Conservation (phyloP, 2,888 invertebrate species). For the Operophtera brumata region DNA sequence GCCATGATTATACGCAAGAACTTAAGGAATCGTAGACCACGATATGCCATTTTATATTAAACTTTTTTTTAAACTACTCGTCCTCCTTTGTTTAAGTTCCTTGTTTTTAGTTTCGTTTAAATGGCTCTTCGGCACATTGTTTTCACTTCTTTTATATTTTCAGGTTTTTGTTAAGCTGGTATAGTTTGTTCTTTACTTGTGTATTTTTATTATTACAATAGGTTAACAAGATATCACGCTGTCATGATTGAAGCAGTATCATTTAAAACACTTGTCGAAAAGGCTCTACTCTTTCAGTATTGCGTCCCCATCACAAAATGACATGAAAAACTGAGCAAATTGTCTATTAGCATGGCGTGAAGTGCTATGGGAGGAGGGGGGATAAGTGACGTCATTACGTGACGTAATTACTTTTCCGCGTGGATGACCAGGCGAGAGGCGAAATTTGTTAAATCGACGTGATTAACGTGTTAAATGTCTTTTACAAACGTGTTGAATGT, state of each 20-base stretch:
- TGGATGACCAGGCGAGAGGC: conserved; percentile 65
- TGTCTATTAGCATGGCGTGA: conserved; percentile 66
- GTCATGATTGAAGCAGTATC: neutral
- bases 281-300: conserved; percentile 10
- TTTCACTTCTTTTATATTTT: conserved; percentile 12
- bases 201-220: neutral
- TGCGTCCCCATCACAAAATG: conserved; percentile 44
- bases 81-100: conserved; percentile 52
- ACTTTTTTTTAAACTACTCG: conserved; percentile 48
- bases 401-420: conserved; percentile 78
- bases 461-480: conserved; percentile 76
- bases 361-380: conserved; percentile 44
- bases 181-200: neutral
- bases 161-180: neutral
- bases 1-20: conserved; percentile 51
- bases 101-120: conserved; percentile 48
- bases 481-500: conserved; percentile 57
- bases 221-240: neutral
- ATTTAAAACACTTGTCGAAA: neutral
- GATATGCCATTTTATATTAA: conserved; percentile 53
- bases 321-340: conserved; percentile 67
- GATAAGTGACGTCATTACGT: conserved; percentile 77
- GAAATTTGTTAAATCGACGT: conserved; percentile 75
- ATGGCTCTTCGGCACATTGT: conserved; percentile 42
- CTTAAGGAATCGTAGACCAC: conserved; percentile 49